Base-by-base conservation (phyloP, 2,797 vertebrate species). In the Pelochelys cantorii region DNA sequence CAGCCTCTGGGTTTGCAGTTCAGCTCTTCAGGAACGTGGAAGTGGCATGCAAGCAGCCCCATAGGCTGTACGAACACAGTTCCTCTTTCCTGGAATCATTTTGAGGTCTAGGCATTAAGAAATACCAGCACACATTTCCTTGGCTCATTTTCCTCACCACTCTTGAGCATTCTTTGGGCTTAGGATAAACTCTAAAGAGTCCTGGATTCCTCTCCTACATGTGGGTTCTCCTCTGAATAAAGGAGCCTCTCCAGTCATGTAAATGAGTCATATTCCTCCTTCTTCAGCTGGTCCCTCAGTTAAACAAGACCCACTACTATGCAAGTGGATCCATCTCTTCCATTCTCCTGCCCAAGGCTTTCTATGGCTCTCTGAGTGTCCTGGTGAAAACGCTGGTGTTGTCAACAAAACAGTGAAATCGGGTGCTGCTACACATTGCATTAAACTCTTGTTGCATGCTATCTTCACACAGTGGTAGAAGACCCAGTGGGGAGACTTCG, bases 81-180 rank as follows among this genome's bases (percentile, higher is more conserved):
- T n/a, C 20, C 80, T 37, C 1, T 34, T 91, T 54, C 23, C 80
- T 84, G 37, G 75, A 75, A 53, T 71, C 85, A 11, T 3, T 3
- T 18, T 0, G 0, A 81, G 52, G 34, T 74, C 17, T 11, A 22
- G 68, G 68, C 34, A 74, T 23, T 37, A 42, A 37, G 20, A 37
- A 74, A 23, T 14, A 37, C 68, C 68, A 37, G n/a, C 22, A 55
- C 83, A 23, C 71, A 86, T 93, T 94, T 86, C 13, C 52, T 3
- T 1, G 3, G 81, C 48, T 84, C 3, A 1, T 80, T 87, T 85
- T 77, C 17, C 55, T 88, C 75, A 11, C 17, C 0, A 0, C 9
- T 71, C n/a, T 37, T 86, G 13, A 5, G 31, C 84, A 7, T 37
- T 55, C n/a, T 52, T 75, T 74, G 65, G 42, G n/a, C 81, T 81